Base-by-base conservation (phyloP, 2,113 vertebrate genomes). In the Daphoenositta chrysoptera region DNA sequence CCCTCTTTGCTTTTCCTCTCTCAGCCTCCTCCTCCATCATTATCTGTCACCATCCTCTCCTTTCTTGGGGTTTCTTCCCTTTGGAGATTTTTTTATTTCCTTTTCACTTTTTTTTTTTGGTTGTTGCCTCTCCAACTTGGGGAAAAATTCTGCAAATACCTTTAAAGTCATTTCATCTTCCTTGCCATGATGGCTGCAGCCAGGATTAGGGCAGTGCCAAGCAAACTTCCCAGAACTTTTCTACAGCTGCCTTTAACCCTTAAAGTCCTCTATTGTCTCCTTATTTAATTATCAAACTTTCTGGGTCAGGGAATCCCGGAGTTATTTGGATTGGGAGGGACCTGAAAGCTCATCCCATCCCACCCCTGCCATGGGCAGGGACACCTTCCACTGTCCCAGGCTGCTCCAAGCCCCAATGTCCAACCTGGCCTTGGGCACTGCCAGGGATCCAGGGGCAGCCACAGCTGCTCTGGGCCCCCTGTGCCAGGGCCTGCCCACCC, bases 251-350 rank as follows among this genome's bases (percentile, higher is more conserved):
- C 39, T 19, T 28, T 33, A 44, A 48, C 48, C 21, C 47, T 23
- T 31, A 0, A 2, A 65, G 2, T 35, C 21, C 51, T 54, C 1
- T 9, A 0, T 37, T n/a, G 2, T 22, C 15, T 35, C 11, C 27
- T 39, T 19, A 31, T 31, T 73, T 72, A 31, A 33, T 54, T 27
- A 20, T 14, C 69, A 22, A 10, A 11, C 16, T 48, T 42, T 9
- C 24, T 2, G 1, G 5, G 26, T 13, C 2, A 2, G 0, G n/a
- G 50, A 80, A 65, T 37, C 17, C 21, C 50, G 23, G 58, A 31
- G 35, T 57, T 54, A 10, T 42, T 42, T 72, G 37, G 35, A 1
- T 42, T 30, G 40, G 61, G 26, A 48, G 23, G 35, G 57, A 31
- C 3, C 14, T 50, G 26, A 10, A 48, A 80, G 21, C 21, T 15